A percentile compares a stretch with the other conserved stretches of the same genome.
These are phyloP conservation scores for Nymphalis c-album DNA, from an alignment of 2,888 invertebrate species.

Conservation along the genomic window DNA sequence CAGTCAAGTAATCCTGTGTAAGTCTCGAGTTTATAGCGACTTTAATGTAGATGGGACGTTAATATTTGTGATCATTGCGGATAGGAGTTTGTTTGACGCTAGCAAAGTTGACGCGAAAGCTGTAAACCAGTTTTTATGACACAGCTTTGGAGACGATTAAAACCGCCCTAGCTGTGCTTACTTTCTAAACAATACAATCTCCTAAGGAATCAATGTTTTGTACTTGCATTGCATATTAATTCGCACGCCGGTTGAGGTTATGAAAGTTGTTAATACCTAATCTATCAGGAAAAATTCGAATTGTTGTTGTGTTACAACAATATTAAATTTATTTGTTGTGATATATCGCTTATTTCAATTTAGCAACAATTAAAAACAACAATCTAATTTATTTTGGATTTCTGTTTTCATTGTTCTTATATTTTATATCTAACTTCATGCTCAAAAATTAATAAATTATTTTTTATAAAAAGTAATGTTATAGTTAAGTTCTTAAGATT, in stretches of 20 bases:
- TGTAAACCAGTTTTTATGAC: conserved; percentile 27
- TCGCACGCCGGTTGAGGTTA: conserved; percentile 7
- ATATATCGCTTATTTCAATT: too few species aligned
- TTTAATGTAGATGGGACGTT: conserved; percentile 43
- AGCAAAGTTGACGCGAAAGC: conserved; percentile 20
- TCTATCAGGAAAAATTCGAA: too few species aligned
- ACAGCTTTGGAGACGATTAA: conserved; percentile 11
- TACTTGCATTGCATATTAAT: not conserved
- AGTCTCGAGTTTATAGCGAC: conserved; percentile 27
- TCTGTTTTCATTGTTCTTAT: too few species aligned
- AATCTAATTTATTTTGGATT: too few species aligned
- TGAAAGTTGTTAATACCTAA: not conserved
- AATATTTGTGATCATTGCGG: conserved; percentile 22
- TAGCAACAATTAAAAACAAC: too few species aligned
- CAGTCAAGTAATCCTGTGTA: not conserved
- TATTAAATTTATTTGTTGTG: too few species aligned
- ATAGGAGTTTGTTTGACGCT: conserved; percentile 28
- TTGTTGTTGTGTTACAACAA: too few species aligned
- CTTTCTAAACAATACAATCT: conserved; percentile 1
- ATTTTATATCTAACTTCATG: too few species aligned
- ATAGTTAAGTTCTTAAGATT: too few species aligned
- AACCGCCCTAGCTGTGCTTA: not conserved
- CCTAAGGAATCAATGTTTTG: conserved; percentile 5
- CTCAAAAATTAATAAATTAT: too few species aligned
- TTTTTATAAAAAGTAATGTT: too few species aligned